Base-by-base conservation (phyloP, 1,140 invertebrate species). In the Diabrotica undecimpunctata region DNA sequence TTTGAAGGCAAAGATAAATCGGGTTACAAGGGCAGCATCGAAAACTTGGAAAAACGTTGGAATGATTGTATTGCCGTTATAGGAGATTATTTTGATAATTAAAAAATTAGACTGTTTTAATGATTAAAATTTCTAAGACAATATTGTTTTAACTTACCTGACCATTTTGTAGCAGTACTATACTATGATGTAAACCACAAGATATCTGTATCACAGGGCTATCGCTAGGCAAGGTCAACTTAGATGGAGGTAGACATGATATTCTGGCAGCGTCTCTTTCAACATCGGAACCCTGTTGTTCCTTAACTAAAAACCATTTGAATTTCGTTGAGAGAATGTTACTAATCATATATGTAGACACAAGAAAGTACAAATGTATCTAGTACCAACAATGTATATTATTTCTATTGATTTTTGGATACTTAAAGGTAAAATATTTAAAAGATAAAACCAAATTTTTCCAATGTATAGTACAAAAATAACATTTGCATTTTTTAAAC, bases 171-270 rank as follows among this genome's bases (percentile, higher is more conserved):
- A 77, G 67, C 0, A 88, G 74, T 4, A 88, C 72, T 0, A 87
- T 83, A 7, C 93, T 93, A 74, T 97, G 95, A 79, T 97, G 94
- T 54, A 96, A 82, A 7, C 95, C 95, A 80, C 92, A 95, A 3
- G 93, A 86, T 14, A 97, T 87, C 79, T 95, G 91, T 36, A 88
- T 81, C 50, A 94, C 89, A 5, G 90, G 87, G 79, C 82, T 90
- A 64, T 82, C 86, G 70, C 77, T 87, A 63, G 88, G 83, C 54
- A 96, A 77, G 57, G 83, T 80, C 11, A 96, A 83, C 70, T 87
- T 84, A 5, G 90, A 90, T 12, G 94, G 94, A 54, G 93, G 87
- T 61, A 96, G 80, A 69, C 87, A 88, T n/a, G 87, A 86, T 63
- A 92, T 84, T 74, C 87, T 82, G 13, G 85, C 81, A 7, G 84